Conservation (phyloP, 2,113 vertebrate species). For the Cromileptes altivelis region DNA sequence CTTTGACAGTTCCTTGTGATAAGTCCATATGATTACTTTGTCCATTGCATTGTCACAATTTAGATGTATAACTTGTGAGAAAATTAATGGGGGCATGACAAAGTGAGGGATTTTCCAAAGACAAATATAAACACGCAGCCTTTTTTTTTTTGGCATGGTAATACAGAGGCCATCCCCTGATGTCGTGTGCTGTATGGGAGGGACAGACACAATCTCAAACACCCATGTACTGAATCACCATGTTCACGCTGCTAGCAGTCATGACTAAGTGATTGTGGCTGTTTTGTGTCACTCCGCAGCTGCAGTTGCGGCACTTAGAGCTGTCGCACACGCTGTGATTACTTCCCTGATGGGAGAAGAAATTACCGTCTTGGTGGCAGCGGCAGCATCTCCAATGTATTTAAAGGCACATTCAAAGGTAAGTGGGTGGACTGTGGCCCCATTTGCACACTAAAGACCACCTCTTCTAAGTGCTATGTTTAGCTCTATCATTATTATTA, state of each 20-base stretch:
- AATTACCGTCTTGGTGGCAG: constrained; percentile 77
- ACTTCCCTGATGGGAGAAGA: constrained; percentile 75
- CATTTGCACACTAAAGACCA: constrained; percentile 34
- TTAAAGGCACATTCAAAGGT: constrained; percentile 61
- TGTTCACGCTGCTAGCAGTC: constrained; percentile 30
- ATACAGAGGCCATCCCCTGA: background rate
- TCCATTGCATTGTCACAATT: background rate
- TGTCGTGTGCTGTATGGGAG: background rate
- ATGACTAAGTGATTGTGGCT: constrained; percentile 65
- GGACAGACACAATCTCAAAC: constrained; percentile 5
- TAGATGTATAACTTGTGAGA: background rate
- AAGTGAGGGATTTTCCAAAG: background rate
- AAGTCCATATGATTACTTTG: background rate
- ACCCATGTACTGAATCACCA: constrained; percentile 37
- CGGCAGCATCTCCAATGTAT: constrained; percentile 61
- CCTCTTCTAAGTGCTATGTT: constrained; percentile 22
- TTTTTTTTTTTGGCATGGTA: constrained; percentile 1
- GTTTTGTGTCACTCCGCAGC: constrained; percentile 74
- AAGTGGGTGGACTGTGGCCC: constrained; percentile 36
- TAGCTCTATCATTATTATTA: constrained; percentile 20
- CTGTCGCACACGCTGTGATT: constrained; percentile 78
- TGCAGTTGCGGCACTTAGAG: constrained; percentile 68
- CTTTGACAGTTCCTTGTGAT: background rate
- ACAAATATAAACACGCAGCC: background rate
- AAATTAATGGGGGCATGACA: background rate